Base-by-base conservation (phyloP, 1,140 invertebrate genomes). In the Heliothis virescens region DNA sequence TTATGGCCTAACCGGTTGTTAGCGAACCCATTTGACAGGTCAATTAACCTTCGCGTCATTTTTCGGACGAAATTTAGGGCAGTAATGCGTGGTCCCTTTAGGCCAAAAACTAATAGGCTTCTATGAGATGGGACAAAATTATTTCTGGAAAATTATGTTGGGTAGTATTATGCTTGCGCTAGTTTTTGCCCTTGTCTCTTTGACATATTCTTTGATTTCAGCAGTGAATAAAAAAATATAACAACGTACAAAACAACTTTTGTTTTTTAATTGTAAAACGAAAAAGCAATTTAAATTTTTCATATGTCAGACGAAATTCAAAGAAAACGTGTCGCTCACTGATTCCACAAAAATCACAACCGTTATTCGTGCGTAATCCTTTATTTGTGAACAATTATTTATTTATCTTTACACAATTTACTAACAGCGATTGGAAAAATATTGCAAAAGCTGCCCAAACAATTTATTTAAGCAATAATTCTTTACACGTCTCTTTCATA, bases 401-500 rank as follows among this genome's bases (percentile, higher is more conserved):
- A 26, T 26, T 26, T 26, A 26, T 26, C 21, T 26, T 1, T 26
- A 26, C 21, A 26, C 21, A 26, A 26, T 26, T 26, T 60, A 60
- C 11, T 12, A 60, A 9, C 3, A 26, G 21, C 57, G 52, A n/a
- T 55, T 11, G 1, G 3, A 7, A 63, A 47, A 7, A 63, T 41
- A 16, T 16, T 63, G 11, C 13, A 18, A 65, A 65, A 48, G 7
- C 52, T 52, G 41, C 13, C 34, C 15, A 59, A 59, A 74, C 65
- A 69, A 74, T 74, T 50, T 60, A 48, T 74, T 74, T 74, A 74
- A 29, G 72, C 55, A 74, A 74, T 74, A 74, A 74, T 74, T 74
- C 72, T 60, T 74, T 74, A 48, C 53, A 74, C 72, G 72, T 62
- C 48, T 74, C 34, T 74, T 74, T 62, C 57, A 74, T 74, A 74